These are phyloP conservation scores for Amblyjoppa fuscipennis DNA, from an alignment of 2,888 invertebrate genomes.

Conservation along the genomic window DNA sequence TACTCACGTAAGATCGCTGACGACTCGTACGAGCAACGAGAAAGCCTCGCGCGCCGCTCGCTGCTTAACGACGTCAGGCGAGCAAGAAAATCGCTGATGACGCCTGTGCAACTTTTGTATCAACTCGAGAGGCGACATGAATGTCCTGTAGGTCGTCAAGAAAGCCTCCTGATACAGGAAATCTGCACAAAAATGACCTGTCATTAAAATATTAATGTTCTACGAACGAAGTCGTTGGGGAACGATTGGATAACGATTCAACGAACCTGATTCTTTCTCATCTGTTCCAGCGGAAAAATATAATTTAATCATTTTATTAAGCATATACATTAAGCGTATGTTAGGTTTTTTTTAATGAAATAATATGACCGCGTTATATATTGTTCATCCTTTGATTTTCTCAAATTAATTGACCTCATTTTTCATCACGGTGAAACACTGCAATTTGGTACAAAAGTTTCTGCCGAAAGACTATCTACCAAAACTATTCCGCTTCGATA, in stretches of 20 bases:
- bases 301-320: slow-evolving; percentile 25
- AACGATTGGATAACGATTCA: slow-evolving; percentile 9
- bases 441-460: too few relatives aligned
- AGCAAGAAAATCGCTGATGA: slow-evolving; percentile 91
- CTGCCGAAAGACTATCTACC: too few relatives aligned
- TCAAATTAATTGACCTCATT: too few relatives aligned
- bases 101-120: slow-evolving; percentile 94
- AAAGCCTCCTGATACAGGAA: slow-evolving; percentile 99
- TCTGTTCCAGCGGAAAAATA: slow-evolving; percentile 79
- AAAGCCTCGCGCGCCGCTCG: slow-evolving; percentile 95
- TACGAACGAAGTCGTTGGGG: slow-evolving; percentile 15
- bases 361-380: too few relatives aligned
- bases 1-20: slow-evolving; percentile 97
- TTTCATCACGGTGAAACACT: too few relatives aligned
- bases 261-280: slow-evolving; percentile 86
- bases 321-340: neutral
- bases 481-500: too few relatives aligned
- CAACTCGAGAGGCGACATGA: slow-evolving; percentile 94
- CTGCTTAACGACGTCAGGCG: slow-evolving; percentile 89
- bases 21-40: slow-evolving; percentile 96
- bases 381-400: too few relatives aligned
- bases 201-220: slow-evolving; percentile 65
- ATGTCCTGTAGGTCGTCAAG: slow-evolving; percentile 98
- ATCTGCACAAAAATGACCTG: slow-evolving; percentile 86
- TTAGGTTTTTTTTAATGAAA: too few relatives aligned